Percentiles rank a stretch among this genome's conserved stretches.
Conservation (phyloP, 2,113 vertebrate species). For the Corvus cornix region DNA sequence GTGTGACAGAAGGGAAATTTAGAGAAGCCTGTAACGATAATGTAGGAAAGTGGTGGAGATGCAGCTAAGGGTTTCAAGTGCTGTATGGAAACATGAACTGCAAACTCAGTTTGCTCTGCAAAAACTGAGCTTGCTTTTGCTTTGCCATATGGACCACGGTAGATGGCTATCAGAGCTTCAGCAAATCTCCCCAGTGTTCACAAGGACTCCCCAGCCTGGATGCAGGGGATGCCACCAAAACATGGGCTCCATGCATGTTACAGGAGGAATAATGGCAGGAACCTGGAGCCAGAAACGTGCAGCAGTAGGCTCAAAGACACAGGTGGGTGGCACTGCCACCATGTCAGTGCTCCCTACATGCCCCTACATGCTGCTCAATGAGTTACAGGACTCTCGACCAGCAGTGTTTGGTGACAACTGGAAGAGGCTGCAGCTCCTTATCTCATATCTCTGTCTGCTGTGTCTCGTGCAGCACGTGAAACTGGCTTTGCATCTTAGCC, state of each 20-base stretch:
- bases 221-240: background rate
- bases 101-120: background rate
- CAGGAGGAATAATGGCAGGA: background rate
- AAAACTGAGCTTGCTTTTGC: background rate
- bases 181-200: background rate
- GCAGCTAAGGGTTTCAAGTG: background rate
- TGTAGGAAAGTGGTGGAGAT: background rate
- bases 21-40: background rate
- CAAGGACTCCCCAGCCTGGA: background rate
- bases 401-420: background rate
- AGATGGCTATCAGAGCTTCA: background rate
- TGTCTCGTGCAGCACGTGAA: background rate
- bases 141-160: background rate
- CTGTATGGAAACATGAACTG: background rate
- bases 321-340: background rate
- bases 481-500: background rate
- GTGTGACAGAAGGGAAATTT: background rate
- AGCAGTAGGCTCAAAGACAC: background rate
- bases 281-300: background rate
- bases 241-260: background rate
- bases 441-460: background rate
- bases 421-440: background rate
- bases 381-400: background rate
- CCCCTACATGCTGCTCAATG: rapidly evolving
- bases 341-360: background rate